Evolutionary conservation across 2,797 vertebrate species (phyloP).

Genomic region (Podarcis lilfordi): DNA sequence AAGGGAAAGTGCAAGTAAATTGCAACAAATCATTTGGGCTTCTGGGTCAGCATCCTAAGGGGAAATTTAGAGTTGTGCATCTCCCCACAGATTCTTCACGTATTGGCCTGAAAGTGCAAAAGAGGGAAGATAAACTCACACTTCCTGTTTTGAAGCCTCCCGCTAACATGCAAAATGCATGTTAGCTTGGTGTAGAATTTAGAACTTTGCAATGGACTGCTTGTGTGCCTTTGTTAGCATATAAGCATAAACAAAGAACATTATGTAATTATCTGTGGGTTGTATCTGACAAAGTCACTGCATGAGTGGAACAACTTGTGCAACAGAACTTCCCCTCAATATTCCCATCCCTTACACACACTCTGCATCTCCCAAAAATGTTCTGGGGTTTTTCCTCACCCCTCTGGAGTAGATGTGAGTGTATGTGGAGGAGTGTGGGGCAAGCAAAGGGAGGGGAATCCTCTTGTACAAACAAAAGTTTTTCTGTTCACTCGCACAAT

Average conservation of each 20-base stretch:
- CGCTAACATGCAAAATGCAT: not conserved
- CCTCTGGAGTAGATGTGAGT: no score
- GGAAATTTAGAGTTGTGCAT: not conserved
- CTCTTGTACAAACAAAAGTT: no score
- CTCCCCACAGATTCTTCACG: not conserved
- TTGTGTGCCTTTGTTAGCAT: not conserved
- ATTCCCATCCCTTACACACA: no score
- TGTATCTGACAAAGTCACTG: no score
- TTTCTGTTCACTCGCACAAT: no score
- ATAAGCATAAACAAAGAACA: not conserved
- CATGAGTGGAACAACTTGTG: no score
- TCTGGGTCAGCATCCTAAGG: not conserved
- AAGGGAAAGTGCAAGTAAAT: not conserved
- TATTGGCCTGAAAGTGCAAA: not conserved
- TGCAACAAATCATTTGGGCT: not conserved
- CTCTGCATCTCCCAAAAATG: no score
- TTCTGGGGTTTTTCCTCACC: no score
- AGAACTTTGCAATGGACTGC: not conserved
- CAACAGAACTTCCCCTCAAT: no score
- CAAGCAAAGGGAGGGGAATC: no score
- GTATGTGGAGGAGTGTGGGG: no score
- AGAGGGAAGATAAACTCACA: not conserved
- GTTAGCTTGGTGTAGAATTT: not conserved
- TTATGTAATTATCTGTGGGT: no score
- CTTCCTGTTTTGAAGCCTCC: not conserved